Evolutionary conservation across 2,888 invertebrate species (phyloP), one percentile per base, ranked within the genome.

Genomic region (Ypsolopha sequella): DNA sequence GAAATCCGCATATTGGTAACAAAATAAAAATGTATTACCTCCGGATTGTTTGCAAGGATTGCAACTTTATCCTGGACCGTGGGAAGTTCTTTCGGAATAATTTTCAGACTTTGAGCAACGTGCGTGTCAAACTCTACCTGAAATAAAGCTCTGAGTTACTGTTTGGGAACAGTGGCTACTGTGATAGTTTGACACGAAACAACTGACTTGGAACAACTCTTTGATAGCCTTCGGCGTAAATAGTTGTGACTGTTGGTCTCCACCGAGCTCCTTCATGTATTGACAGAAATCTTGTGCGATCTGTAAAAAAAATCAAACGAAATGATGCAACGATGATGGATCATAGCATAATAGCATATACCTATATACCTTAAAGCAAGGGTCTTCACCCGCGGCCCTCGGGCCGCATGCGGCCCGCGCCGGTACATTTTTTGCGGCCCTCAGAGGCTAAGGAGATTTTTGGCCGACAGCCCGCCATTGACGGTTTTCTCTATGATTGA

Each of bases 121-220:
- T 89, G 88, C 6, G 86, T 87, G 55, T 89, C 81, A 59, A 89
- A 89, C 52, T 89, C 89, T 51, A 90, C 87, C 85, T 90, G 74
- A 58, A 63, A 58, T 49, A 38, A 11, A 9, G 41, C 8, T 45
- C 43, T 11, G 60, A 24, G 24, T 24, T 24, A 24, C 24, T 24
- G 2, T 24, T 24, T 24, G 24, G 24, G 24, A 24, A 24, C 4
- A 24, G 2, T 24, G 24, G 24, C 24, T 24, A 4, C 24, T 4
- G 24, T 24, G 24, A 24, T 24, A 24, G 24, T 24, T 24, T 24
- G 24, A 24, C 24, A 24, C 24, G 24, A 24, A 24, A 24, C 2
- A 24, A 24, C 63, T 59, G 70, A 84, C 87, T 68, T 87, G 85
- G 51, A 87, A 87, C 1, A 87, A 65, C 61, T 87, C 86, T 58